phyloP scores from a whole-genome alignment of 2,113 vertebrate species.

The Hypanus sabinus region DNA sequence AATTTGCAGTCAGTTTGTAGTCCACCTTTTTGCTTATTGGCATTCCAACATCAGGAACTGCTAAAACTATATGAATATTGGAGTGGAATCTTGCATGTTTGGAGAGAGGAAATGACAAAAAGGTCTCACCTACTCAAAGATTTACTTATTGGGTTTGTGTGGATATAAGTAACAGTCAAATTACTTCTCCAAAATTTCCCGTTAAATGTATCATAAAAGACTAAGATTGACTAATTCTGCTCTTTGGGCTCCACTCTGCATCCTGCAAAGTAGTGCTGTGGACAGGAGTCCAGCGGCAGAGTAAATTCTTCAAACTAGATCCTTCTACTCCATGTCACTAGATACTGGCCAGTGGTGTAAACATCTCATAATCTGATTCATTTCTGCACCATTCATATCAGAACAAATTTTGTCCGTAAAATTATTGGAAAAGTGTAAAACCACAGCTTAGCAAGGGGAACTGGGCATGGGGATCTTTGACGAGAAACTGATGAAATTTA shows the following conservation, averaged over 20 bases:
- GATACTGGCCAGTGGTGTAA: not conserved
- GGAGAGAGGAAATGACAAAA: not conserved
- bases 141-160: not conserved
- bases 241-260: not conserved
- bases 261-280: not conserved
- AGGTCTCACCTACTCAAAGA: not conserved
- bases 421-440: not conserved
- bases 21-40: not conserved
- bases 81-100: not conserved
- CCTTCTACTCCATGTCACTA: not conserved
- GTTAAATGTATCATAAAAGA: not conserved
- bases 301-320: not conserved
- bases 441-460: not conserved
- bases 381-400: too few species aligned
- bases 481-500: not conserved
- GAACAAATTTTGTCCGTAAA: not conserved
- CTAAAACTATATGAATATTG: not conserved
- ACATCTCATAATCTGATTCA: not conserved
- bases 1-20: not conserved
- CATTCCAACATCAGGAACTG: not conserved
- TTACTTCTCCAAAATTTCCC: not conserved
- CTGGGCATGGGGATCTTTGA: not conserved
- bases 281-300: not conserved
- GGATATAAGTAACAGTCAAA: not conserved
- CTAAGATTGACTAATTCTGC: not conserved